Base-by-base conservation (phyloP, 30 jellyfish, hydroid and myxozoan genomes). In the Pelagia noctiluca region DNA sequence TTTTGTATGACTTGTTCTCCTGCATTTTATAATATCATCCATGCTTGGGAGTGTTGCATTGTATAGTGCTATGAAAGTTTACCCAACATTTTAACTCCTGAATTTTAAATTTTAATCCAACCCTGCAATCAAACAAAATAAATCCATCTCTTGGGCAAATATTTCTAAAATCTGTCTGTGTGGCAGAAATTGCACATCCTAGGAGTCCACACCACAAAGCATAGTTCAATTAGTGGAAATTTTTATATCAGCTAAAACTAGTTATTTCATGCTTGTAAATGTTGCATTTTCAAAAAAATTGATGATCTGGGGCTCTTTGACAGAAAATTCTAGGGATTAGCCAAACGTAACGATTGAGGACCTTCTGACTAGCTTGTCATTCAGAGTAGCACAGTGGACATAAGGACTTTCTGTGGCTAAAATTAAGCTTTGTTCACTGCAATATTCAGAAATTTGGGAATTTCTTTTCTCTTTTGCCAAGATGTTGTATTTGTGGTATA, bases 191-290 rank as follows among this genome's bases (percentile, higher is more conserved):
- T 8, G 12, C 57, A 16, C 57, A 42, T 42, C 16, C 12, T 42
- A 42, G 57, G 57, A 16, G 57, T 42, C 57, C 8, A 42, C 57
- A 42, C 16, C 57, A 42, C 57, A 42, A 42, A 42, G 57, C 57
- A 42, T 42, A 16, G 57, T 42, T 42, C 57, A 42, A 42, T 42
- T 42, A 42, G 57, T 16, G 57, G 57, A 42, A 42, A 42, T 42
- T 42, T 42, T 8, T 42, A 16, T 5, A 8, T 42, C 57, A 42
- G 57, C 57, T 8, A 42, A 16, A 42, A 42, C 57, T 16, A 42
- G 57, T 42, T 42, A 42, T 42, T 42, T 42, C 57, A 42, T 42
- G 57, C 57, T 42, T 42, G 57, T 42, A 42, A 42, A 42, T 42
- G 57, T 42, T 42, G 57, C 8, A 42, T 42, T 42, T 42, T 42